Evolutionary conservation across 1,140 invertebrate genomes (phyloP).

Genomic region (Cataglyphis hispanica): DNA sequence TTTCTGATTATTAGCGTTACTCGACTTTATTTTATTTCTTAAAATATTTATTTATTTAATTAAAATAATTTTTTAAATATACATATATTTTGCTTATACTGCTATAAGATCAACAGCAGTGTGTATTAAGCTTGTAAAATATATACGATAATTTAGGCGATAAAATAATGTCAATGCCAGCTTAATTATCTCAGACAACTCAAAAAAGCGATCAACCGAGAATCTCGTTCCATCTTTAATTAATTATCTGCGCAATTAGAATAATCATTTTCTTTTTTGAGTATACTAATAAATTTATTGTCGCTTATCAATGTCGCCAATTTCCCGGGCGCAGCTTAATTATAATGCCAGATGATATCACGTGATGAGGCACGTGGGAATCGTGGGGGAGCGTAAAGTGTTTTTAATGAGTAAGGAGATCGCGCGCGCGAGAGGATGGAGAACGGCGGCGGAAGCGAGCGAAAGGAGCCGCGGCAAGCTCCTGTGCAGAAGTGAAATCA

Average conservation of each 20-base stretch:
- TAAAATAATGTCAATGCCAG: slow-evolving; percentile 40
- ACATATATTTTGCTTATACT: not conserved
- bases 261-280: slow-evolving; percentile 6
- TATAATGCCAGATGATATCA: slow-evolving; percentile 43
- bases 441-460: slow-evolving; percentile 61
- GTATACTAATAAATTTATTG: too few relatives aligned
- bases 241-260: slow-evolving; percentile 35
- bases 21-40: not conserved
- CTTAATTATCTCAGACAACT: slow-evolving; percentile 1
- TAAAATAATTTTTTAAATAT: not conserved
- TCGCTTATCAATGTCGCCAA: slow-evolving; percentile 33
- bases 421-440: slow-evolving; percentile 39
- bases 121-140: not conserved
- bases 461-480: slow-evolving; percentile 53
- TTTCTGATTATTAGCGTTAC: not conserved
- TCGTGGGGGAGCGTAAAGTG: slow-evolving; percentile 25
- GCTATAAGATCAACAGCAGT: not conserved
- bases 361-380: slow-evolving; percentile 56
- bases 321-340: slow-evolving; percentile 33
- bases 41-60: not conserved
- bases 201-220: not conserved
- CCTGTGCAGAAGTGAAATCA: slow-evolving; percentile 61
- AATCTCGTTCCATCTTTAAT: not conserved
- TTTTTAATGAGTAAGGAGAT: slow-evolving; percentile 47
- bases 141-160: slow-evolving; percentile 17